phyloP scores from a whole-genome alignment of 2,113 vertebrate genomes.

The Eleginops maclovinus region DNA sequence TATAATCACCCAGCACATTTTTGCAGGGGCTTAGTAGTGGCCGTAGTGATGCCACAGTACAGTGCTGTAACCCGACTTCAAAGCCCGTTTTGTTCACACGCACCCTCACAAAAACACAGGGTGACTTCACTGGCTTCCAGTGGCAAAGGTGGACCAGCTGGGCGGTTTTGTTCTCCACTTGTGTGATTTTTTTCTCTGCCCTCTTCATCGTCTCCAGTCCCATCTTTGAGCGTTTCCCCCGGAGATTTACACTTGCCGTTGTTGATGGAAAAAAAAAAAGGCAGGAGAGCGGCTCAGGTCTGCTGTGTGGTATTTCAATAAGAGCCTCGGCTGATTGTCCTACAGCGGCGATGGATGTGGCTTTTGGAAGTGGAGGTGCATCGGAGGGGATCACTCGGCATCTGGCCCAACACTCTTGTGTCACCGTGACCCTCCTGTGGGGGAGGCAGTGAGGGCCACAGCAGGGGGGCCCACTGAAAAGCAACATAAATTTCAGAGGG shows the following conservation, averaged over 20 bases:
- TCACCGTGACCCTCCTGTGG: slow-evolving; percentile 80
- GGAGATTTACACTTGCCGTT: slow-evolving; percentile 77
- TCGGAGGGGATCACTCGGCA: slow-evolving; percentile 83
- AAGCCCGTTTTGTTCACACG: slow-evolving; percentile 83
- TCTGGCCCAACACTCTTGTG: slow-evolving; percentile 86
- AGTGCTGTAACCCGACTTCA: slow-evolving; percentile 83
- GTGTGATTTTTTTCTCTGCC: slow-evolving; percentile 50
- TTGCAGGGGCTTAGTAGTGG: slow-evolving; percentile 84
- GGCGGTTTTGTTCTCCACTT: slow-evolving; percentile 78
- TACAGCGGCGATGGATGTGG: slow-evolving; percentile 78
- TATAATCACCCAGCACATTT: slow-evolving; percentile 82
- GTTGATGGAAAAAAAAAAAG: slow-evolving; percentile 57
- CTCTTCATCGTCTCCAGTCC: slow-evolving; percentile 56
- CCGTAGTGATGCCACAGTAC: slow-evolving; percentile 84
- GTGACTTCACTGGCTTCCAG: slow-evolving; percentile 78
- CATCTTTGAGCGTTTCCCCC: slow-evolving; percentile 54
- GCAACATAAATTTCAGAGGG: slow-evolving; percentile 86
- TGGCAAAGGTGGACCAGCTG: slow-evolving; percentile 84
- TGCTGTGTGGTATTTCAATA: slow-evolving; percentile 74
- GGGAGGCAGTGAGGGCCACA: slow-evolving; percentile 83
- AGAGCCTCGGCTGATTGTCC: slow-evolving; percentile 65
- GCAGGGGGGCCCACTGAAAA: slow-evolving; percentile 83
- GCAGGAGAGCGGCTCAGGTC: slow-evolving; percentile 63
- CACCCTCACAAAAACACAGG: slow-evolving; percentile 78
- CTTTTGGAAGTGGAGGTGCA: slow-evolving; percentile 79